These are phyloP conservation scores for Hapalemur alaotrensis DNA, from an alignment of 2,797 vertebrate species.

Conservation along the genomic window DNA sequence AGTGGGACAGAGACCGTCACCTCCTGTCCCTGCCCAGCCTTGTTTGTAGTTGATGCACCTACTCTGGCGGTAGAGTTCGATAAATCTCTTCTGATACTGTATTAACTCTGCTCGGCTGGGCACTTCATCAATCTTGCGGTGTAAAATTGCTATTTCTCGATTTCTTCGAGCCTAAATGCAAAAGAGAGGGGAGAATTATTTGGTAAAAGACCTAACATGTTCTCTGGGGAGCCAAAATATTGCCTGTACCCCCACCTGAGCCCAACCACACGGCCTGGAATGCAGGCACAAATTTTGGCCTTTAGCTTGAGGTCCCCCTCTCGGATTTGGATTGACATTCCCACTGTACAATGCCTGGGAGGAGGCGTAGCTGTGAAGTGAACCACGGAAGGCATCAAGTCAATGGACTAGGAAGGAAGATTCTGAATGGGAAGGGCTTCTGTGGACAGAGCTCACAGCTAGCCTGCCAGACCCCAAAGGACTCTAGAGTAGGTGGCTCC, in stretches of 20 bases:
- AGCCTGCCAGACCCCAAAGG: background rate
- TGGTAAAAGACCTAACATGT: slow-evolving; percentile 24
- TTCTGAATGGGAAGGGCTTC: background rate
- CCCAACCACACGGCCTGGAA: background rate
- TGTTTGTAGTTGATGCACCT: slow-evolving; percentile 75
- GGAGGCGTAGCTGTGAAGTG: background rate
- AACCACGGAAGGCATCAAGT: background rate
- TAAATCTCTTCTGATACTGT: slow-evolving; percentile 99
- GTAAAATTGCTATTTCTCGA: slow-evolving; percentile 97
- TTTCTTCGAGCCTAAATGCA: slow-evolving; percentile 93
- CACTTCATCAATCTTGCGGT: slow-evolving; percentile 98
- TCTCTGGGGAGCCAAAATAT: background rate
- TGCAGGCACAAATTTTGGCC: background rate
- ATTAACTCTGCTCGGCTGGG: slow-evolving; percentile 97
- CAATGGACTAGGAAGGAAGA: background rate
- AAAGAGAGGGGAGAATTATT: slow-evolving; percentile 67
- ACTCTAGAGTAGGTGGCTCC: background rate
- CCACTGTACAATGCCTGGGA: background rate
- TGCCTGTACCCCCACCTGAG: background rate
- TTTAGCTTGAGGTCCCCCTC: background rate
- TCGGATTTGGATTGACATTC: background rate
- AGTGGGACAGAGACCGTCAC: background rate
- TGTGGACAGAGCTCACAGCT: background rate
- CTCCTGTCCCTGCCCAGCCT: slow-evolving; percentile 13
- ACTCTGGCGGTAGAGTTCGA: slow-evolving; percentile 98